phyloP scores from a whole-genome alignment of 2,888 invertebrate genomes.

The Malthinus flaveolus region DNA sequence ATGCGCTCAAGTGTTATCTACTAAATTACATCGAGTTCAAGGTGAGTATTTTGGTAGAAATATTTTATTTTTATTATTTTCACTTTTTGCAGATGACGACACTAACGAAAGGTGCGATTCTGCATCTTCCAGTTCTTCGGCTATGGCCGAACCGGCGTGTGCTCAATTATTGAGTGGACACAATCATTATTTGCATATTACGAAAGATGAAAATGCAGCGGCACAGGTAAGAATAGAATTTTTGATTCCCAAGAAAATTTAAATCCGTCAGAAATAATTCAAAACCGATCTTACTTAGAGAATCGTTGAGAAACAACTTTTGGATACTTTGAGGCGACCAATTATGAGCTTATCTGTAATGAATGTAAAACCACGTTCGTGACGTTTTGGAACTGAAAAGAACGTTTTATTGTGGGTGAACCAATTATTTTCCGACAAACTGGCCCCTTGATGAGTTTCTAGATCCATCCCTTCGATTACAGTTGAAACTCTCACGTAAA shows the following conservation, averaged over 20 bases:
- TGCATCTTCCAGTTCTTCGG: constrained; percentile 70
- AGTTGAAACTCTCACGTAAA: too few relatives aligned
- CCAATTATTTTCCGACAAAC: too few relatives aligned
- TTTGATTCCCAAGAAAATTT: too few relatives aligned
- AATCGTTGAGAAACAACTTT: too few relatives aligned
- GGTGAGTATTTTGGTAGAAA: constrained; percentile 41
- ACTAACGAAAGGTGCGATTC: constrained; percentile 54
- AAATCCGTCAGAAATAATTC: too few relatives aligned
- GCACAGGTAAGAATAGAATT: constrained; percentile 39
- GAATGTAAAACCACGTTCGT: too few relatives aligned
- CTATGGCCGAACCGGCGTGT: constrained; percentile 55
- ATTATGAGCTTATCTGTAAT: too few relatives aligned
- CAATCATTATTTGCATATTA: constrained; percentile 46
- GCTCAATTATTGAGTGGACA: constrained; percentile 49
- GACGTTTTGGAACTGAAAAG: too few relatives aligned
- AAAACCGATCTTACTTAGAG: neutral
- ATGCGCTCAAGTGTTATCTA: constrained; percentile 49
- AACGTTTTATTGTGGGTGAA: too few relatives aligned
- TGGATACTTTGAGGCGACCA: too few relatives aligned
- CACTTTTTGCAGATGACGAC: constrained; percentile 38
- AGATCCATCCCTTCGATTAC: too few relatives aligned
- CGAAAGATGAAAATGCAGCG: constrained; percentile 47
- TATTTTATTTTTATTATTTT: neutral
- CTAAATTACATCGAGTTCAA: constrained; percentile 50
- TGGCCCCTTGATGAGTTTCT: too few relatives aligned